These are phyloP conservation scores for Penaeus chinensis DNA, from an alignment of 1,140 invertebrate species.

Conservation along the genomic window DNA sequence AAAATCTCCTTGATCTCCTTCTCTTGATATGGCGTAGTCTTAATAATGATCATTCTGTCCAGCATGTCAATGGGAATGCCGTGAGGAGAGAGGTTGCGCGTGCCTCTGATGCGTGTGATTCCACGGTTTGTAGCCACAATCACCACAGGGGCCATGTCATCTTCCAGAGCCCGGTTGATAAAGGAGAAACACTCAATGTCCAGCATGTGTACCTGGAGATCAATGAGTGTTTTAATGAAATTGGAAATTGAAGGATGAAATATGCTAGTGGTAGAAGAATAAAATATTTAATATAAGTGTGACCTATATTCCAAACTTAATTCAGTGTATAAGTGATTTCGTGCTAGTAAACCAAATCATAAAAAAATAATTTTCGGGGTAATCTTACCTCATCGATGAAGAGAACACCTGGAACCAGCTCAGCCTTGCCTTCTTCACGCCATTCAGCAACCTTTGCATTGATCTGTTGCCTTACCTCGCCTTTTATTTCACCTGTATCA, in stretches of 20 bases:
- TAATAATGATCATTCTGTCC: constrained; percentile 95
- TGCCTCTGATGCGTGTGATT: constrained; percentile 95
- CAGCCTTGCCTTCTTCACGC: constrained; percentile 98
- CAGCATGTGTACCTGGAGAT: constrained; percentile 91
- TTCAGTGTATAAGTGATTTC: no score
- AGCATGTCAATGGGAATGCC: constrained; percentile 96
- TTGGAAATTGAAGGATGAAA: no score
- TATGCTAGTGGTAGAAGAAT: no score
- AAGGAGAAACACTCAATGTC: constrained; percentile 99
- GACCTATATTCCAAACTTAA: no score
- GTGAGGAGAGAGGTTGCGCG: constrained; percentile 93
- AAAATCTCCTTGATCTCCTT: constrained; percentile 93
- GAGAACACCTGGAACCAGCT: constrained; percentile 95
- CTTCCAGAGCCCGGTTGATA: constrained; percentile 94
- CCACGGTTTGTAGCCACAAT: constrained; percentile 99
- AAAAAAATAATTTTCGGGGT: neutral
- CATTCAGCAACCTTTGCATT: constrained; percentile 98
- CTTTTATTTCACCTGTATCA: constrained; percentile 98
- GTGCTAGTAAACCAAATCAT: no score
- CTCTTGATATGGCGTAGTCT: constrained; percentile 88
- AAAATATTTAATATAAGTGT: no score
- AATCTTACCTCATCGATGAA: constrained; percentile 85
- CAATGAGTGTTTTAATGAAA: no score
- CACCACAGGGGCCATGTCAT: constrained; percentile 96
- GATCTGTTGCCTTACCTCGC: constrained; percentile 97